Percentiles rank a stretch among this genome's conserved stretches.
Evolutionary conservation across 2,113 vertebrate genomes (phyloP).

Genomic region (Limnothrissa miodon): DNA sequence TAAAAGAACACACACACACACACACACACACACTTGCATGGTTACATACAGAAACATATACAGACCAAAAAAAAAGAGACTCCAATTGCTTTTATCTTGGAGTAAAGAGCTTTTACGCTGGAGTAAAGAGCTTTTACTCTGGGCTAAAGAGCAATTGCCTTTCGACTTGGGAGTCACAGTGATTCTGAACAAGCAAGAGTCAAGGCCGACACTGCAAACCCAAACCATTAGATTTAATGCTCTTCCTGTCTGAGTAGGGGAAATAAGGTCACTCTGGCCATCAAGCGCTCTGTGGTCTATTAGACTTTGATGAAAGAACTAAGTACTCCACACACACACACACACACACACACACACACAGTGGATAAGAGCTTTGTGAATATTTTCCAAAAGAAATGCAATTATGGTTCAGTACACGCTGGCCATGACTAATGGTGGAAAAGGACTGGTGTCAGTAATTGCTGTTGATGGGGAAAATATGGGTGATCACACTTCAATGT

Average conservation of each 20-base stretch:
- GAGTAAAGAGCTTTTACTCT: neutral
- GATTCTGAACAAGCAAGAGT: constrained; percentile 30
- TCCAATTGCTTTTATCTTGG: neutral
- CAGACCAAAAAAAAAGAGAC: neutral
- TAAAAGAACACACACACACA: constrained; percentile 1
- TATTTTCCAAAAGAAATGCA: neutral
- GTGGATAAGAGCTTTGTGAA: neutral
- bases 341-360: neutral
- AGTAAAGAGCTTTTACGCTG: neutral
- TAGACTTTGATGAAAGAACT: neutral
- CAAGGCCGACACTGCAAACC: constrained; percentile 40
- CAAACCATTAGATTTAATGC: constrained; percentile 40
- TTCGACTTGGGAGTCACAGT: neutral
- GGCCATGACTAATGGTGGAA: neutral
- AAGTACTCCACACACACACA: constrained; percentile 27
- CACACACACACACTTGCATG: neutral
- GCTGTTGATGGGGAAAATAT: neutral
- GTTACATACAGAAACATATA: neutral
- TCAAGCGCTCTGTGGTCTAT: constrained; percentile 13
- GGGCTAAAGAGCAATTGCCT: neutral
- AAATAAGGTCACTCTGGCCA: constrained; percentile 2
- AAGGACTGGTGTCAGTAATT: neutral
- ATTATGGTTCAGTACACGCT: neutral
- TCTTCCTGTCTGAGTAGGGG: constrained; percentile 5
- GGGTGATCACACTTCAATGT: neutral